Evolutionary conservation across 2,113 vertebrate species (phyloP), one percentile per base, ranked within the genome.

Genomic region (Menura novaehollandiae): DNA sequence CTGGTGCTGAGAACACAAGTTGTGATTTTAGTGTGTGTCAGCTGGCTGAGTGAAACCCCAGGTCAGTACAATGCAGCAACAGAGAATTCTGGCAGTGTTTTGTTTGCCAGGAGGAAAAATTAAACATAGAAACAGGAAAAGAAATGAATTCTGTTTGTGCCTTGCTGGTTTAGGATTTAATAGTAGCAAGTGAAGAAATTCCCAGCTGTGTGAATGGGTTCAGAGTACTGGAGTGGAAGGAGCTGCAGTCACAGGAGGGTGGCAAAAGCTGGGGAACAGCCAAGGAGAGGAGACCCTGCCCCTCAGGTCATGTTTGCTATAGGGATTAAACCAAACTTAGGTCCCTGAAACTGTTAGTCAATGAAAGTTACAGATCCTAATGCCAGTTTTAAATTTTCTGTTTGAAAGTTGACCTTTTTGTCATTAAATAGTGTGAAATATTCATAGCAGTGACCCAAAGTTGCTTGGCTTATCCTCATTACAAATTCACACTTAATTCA

Each of bases 381-480:
- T 17, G n/a, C 16, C 0, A 0, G 44, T 56, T 46, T 1, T 6
- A 53, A n/a, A 8, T 56, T 55, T 55, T 44, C 51, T 16, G 2
- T 28, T 68, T 59, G 21, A n/a, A 73, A 64, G 6, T 19, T 68
- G 47, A 46, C 2, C 5, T 51, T 43, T 52, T 51, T 67, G 13
- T 33, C n/a, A 47, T 63, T 55, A n/a, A 76, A 32, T 4, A 26
- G 4, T 14, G 9, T 53, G 55, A 43, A 87, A 68, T 23, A 13
- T 27, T 88, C 51, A 10, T 4, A 14, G 11, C 0, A 47, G 11
- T 24, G 55, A 59, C 75, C 71, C 19, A 22, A 24, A 72, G 9
- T 56, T 27, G 5, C 19, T 68, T 83, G 22, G 5, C 81, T 71
- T 84, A 32, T 53, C 26, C n/a, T 85, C 52, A 9, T 63, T 75